Conservation (phyloP, 2,797 vertebrate genomes). For the Tenualosa ilisha region DNA sequence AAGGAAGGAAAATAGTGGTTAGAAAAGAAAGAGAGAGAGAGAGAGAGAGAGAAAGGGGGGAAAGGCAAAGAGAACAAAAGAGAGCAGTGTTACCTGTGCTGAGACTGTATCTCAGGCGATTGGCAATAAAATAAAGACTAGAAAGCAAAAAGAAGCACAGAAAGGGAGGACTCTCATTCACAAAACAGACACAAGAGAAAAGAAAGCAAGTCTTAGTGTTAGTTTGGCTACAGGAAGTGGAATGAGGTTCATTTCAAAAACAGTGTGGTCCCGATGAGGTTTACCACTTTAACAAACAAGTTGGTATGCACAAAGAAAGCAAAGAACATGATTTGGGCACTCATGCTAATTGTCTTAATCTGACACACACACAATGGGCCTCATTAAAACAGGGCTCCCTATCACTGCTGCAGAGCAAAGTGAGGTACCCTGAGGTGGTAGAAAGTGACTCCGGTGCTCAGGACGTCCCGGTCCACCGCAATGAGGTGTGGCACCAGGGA, state of each 20-base stretch:
- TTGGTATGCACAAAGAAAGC: neutral
- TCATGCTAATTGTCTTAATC: too few relatives aligned
- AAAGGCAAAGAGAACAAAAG: constrained; percentile 30
- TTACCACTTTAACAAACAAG: neutral
- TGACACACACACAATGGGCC: neutral
- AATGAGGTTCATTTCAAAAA: neutral
- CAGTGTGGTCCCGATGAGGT: neutral
- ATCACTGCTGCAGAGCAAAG: neutral
- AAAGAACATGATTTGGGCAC: neutral
- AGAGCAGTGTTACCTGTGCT: constrained; percentile 39
- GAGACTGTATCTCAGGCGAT: constrained; percentile 61
- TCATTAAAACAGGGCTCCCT: neutral
- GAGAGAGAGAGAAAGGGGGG: constrained; percentile 13
- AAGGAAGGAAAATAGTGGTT: constrained; percentile 2
- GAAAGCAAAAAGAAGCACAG: constrained; percentile 52
- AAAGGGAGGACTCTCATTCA: constrained; percentile 58
- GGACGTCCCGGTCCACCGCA: constrained; percentile 86
- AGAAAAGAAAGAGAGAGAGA: neutral
- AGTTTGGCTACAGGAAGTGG: neutral
- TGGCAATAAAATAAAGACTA: constrained; percentile 59
- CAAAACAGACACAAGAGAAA: constrained; percentile 41
- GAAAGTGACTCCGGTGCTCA: constrained; percentile 91
- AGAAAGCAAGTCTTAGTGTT: neutral
- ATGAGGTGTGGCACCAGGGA: constrained; percentile 90
- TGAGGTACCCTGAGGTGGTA: constrained; percentile 90